Evolutionary conservation across 2,888 invertebrate genomes (phyloP), one percentile per base, ranked within the genome.

Genomic region (Morpho deidamia): DNA sequence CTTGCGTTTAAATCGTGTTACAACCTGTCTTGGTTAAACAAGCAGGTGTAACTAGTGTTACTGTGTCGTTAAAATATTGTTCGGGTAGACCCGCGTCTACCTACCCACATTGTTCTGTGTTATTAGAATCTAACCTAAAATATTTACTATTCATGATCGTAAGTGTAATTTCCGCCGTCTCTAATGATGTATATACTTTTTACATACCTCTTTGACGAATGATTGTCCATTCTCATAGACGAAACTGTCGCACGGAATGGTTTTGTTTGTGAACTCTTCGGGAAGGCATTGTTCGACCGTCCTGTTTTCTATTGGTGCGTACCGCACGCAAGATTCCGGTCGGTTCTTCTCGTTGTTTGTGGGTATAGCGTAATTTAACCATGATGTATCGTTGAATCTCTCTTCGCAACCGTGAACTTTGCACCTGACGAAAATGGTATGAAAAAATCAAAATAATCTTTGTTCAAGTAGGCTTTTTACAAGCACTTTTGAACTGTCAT

Each of bases 381-480:
- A 89, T 1, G 87, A 87, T 0, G 88, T 85, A 60, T 88, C 83
- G 64, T 84, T 87, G 70, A 81, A 81, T 39, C 74, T 74, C 12
- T 78, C 73, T 56, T 89, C 88, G 55, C 88, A 88, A 33, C 81
- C 87, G 7, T 76, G 58, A 14, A 87, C 71, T 62, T 81, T 75
- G 55, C 88, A 89, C 69, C 88, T 88, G 53, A 14, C 10, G 8
- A 67, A 12, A 69, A 64, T 11, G 11, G 32, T 40, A 33, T 33
- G 11, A 10, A n/a, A n/a, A n/a, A n/a, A n/a, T n/a, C n/a, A n/a
- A n/a, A n/a, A n/a, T n/a, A n/a, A n/a, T n/a, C n/a, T n/a, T n/a
- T n/a, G n/a, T n/a, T n/a, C n/a, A n/a, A n/a, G n/a, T n/a, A n/a
- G n/a, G n/a, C n/a, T n/a, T n/a, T n/a, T n/a, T n/a, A n/a, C n/a